Evolutionary conservation across 2,113 vertebrate species (phyloP).

Genomic region (Anhinga anhinga): DNA sequence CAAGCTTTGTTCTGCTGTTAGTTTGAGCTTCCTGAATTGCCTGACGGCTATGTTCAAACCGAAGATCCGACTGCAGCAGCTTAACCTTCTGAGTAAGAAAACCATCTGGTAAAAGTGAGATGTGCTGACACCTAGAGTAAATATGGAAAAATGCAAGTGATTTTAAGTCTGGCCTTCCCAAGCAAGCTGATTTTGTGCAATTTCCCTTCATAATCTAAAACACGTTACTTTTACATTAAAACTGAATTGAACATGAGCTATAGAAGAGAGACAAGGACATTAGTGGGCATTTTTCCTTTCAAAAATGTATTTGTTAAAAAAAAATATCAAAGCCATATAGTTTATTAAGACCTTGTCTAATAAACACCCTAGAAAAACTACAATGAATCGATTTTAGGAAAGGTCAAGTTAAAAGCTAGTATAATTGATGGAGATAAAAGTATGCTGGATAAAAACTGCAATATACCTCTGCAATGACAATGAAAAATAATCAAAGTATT

Average conservation of each 20-base stretch:
- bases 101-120: constrained; percentile 78
- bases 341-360: background rate
- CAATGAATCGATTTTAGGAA: accelerated
- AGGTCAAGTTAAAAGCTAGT: background rate
- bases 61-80: constrained; percentile 82
- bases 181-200: background rate
- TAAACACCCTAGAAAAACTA: background rate
- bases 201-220: background rate
- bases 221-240: background rate
- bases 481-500: background rate
- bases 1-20: constrained; percentile 72
- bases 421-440: background rate
- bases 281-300: background rate
- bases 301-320: background rate
- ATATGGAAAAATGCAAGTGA: background rate
- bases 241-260: background rate
- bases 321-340: background rate
- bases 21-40: constrained; percentile 63
- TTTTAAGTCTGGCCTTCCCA: background rate
- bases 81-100: constrained; percentile 73
- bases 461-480: background rate
- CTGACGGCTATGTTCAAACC: constrained; percentile 83
- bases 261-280: background rate
- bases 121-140: constrained; percentile 76
- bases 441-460: background rate